Evolutionary conservation across 2,113 vertebrate genomes (phyloP).

Genomic region (Podarcis cretensis): DNA sequence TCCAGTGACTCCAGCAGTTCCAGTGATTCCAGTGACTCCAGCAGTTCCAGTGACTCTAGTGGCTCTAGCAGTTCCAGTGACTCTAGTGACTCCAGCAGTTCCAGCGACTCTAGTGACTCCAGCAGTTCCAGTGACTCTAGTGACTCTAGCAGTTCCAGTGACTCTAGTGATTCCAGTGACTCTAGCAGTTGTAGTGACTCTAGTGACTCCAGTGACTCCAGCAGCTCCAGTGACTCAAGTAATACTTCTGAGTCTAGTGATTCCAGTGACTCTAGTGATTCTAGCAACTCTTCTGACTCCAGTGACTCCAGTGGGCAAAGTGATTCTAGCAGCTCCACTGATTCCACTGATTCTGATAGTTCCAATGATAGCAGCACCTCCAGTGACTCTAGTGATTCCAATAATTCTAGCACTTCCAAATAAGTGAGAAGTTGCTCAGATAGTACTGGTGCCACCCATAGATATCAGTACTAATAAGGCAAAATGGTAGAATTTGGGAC

Average conservation of each 20-base stretch:
- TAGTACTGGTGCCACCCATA: background rate
- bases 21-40: background rate
- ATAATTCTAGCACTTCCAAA: background rate
- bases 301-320: background rate
- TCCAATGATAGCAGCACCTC: background rate
- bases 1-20: background rate
- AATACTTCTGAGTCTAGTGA: too few relatives aligned
- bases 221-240: background rate
- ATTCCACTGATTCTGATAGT: background rate
- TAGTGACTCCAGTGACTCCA: background rate
- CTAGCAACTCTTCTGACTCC: background rate
- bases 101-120: background rate
- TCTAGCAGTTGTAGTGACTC: background rate
- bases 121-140: background rate
- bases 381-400: background rate
- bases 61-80: background rate
- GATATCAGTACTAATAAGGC: background rate
- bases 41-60: background rate
- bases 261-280: background rate
- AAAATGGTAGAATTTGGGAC: background rate
- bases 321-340: background rate
- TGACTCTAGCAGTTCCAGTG: background rate
- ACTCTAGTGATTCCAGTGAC: background rate
- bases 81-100: background rate
- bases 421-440: background rate